Base-by-base conservation (phyloP, 2,888 invertebrate species). In the Ganaspis brasiliensis region DNA sequence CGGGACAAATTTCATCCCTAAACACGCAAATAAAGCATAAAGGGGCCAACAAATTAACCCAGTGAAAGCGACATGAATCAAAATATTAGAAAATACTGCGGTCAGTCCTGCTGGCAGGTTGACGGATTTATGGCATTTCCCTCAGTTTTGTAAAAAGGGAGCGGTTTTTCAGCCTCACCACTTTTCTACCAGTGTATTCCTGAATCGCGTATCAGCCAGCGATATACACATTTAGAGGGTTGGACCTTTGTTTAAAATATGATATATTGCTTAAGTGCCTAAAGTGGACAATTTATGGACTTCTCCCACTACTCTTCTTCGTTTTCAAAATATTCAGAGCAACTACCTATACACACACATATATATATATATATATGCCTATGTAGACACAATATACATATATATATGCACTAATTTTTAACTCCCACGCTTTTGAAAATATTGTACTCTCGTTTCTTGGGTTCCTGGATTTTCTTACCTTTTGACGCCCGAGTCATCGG, bases 11-110 rank as follows among this genome's bases (percentile, higher is more conserved):
- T 89, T 89, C 87, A 89, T 83, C 87, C 86, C 87, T 84, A 89
- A 90, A 88, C 87, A 86, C 88, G 88, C 87, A 89, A 90, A 91
- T 90, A 89, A 89, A 89, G 89, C 87, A 88, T 90, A 49, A 88
- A 88, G 14, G 88, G 87, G 84, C 81, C 85, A 82, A 84, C 85
- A 90, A 91, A 91, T 91, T 90, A 87, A 86, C 84, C 86, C 84
- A 88, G 91, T 89, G 89, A 90, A 91, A 91, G 90, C 88, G 87
- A 83, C 89, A 89, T 90, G 90, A 90, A 91, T 91, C 90, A 91
- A 89, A 91, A 91, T 90, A 88, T 88, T 88, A 88, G 89, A 89
- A 90, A 90, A 89, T 87, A 87, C 86, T 83, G 86, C 85, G 87
- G 82, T 80, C 74, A 83, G 78, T 79, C 75, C 80, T 76, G 81